Evolutionary conservation across 2,113 vertebrate species (phyloP).

Genomic region (Trematomus loennbergii): DNA sequence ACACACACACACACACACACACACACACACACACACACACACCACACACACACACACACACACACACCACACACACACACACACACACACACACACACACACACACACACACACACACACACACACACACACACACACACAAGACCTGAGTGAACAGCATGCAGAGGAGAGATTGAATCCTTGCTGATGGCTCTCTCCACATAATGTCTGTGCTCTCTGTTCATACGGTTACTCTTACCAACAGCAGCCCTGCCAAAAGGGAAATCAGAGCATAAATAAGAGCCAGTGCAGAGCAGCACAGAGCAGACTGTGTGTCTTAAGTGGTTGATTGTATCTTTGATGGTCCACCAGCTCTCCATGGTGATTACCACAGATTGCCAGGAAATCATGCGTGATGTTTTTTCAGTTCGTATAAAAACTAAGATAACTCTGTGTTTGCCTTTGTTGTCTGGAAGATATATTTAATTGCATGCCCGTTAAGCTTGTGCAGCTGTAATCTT

Average conservation of each 20-base stretch:
- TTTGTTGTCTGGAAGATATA: constrained; percentile 62
- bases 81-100: constrained; percentile 8
- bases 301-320: constrained; percentile 41
- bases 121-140: constrained; percentile 8
- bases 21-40: constrained; percentile 11
- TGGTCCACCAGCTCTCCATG: constrained; percentile 81
- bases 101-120: constrained; percentile 2
- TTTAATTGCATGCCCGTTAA: constrained; percentile 54
- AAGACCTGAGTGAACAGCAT: constrained; percentile 42
- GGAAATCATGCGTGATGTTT: constrained; percentile 65
- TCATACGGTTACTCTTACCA: constrained; percentile 32
- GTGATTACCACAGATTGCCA: constrained; percentile 69
- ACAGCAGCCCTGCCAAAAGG: constrained; percentile 58
- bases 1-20: neutral
- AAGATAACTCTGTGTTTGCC: constrained; percentile 51
- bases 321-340: constrained; percentile 76
- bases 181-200: constrained; percentile 44
- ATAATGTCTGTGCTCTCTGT: constrained; percentile 22
- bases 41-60: neutral
- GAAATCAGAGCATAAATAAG: constrained; percentile 62
- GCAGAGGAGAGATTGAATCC: constrained; percentile 18
- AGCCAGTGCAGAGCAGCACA: constrained; percentile 33
- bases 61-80: constrained; percentile 3
- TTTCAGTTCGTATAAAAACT: constrained; percentile 49
- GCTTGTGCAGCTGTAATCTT: constrained; percentile 47